Percentiles rank a stretch among this genome's conserved stretches.
Conservation (phyloP, 2,113 vertebrate genomes). For the Ochotona princeps region DNA sequence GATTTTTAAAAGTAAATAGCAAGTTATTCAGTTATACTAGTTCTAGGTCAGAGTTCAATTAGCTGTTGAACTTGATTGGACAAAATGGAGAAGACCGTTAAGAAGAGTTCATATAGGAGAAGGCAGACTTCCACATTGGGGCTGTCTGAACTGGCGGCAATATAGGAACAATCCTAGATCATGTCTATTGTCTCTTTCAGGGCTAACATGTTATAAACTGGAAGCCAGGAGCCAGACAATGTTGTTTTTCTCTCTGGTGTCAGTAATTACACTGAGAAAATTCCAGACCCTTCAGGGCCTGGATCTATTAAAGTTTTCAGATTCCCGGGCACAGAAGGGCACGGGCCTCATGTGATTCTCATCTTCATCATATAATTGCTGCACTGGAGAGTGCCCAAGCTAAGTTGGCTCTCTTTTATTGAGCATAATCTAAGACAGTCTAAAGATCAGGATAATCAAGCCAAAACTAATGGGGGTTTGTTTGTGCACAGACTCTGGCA, state of each 20-base stretch:
- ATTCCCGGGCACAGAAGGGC: too few relatives aligned
- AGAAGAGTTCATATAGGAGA: background rate
- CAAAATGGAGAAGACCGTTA: background rate
- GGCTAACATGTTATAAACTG: too few relatives aligned
- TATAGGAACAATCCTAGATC: background rate
- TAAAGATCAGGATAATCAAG: background rate
- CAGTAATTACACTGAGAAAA: too few relatives aligned
- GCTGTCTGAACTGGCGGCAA: background rate
- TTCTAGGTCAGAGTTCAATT: background rate
- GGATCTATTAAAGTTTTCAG: too few relatives aligned
- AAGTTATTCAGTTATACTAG: background rate
- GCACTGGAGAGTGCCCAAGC: background rate
- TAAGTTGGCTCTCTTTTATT: slow-evolving; percentile 8
- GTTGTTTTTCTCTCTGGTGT: too few relatives aligned
- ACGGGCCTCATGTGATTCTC: background rate
- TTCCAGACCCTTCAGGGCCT: too few relatives aligned
- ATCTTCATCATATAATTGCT: background rate
- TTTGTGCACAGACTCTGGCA: background rate
- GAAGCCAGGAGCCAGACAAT: too few relatives aligned
- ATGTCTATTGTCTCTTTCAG: too few relatives aligned
- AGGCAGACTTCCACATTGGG: background rate
- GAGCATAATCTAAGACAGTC: background rate
- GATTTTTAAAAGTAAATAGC: slow-evolving; percentile 6
- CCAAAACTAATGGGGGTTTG: background rate
- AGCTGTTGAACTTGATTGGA: background rate